A percentile compares a stretch with the other conserved stretches of the same genome.
Conservation (phyloP, 1,140 invertebrate genomes). For the Coenobita brevimanus region DNA sequence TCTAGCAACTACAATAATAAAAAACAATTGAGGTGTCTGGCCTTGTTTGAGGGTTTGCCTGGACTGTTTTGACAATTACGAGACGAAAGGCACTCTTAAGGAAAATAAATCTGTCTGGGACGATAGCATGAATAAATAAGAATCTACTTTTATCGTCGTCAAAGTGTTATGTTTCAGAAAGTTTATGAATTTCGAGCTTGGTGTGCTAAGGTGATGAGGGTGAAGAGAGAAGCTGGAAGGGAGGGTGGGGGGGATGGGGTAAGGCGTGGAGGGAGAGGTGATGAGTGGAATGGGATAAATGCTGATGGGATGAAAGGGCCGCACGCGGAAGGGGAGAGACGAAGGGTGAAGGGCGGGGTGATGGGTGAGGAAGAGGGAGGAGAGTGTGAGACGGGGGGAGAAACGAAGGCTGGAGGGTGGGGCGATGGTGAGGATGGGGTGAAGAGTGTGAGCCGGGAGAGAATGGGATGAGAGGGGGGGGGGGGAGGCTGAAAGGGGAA, state of each 20-base stretch:
- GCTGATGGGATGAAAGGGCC: not conserved
- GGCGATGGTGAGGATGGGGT: not conserved
- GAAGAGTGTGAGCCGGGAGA: not conserved
- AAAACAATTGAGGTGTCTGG: no score
- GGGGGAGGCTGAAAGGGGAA: not conserved
- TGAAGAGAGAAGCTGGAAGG: no score
- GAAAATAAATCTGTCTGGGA: no score
- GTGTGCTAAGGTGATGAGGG: no score
- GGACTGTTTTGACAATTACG: no score
- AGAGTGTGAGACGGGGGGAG: not conserved
- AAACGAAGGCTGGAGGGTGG: not conserved
- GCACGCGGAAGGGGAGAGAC: not conserved
- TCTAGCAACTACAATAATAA: no score
- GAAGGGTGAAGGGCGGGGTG: not conserved
- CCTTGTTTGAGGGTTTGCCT: no score
- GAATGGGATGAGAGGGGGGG: not conserved
- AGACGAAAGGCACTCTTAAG: no score
- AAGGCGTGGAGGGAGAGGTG: not conserved
- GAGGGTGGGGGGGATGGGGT: not conserved
- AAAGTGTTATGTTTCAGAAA: no score
- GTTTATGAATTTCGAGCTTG: no score
- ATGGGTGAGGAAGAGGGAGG: not conserved
- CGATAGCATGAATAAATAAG: no score
- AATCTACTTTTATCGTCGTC: no score
- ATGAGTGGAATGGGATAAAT: not conserved